Base-by-base conservation (phyloP, 1,140 invertebrate genomes). In the Heliconius eleuchia region DNA sequence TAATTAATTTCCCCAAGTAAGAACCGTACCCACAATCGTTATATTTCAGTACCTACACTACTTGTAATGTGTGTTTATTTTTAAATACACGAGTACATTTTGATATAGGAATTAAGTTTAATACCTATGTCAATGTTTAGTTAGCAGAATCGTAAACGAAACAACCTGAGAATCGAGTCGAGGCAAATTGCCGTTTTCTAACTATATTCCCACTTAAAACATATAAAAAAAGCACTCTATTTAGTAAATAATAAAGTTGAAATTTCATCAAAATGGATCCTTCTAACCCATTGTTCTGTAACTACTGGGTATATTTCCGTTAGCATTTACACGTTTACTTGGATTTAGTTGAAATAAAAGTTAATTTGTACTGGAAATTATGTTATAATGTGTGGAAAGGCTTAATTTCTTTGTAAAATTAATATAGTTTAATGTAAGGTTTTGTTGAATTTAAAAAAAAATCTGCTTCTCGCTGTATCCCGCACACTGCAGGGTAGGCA, bases 311-410 rank as follows among this genome's bases (percentile, higher is more conserved):
- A 30, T 66, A 66, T 66, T 66, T 66, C 60, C 60, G 60, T 66
- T 30, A 66, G 60, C 60, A 23, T 66, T 66, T 30, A 66, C 60
- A 66, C 60, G 23, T 66, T 66, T 66, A 66, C 60, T 66, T 66
- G 60, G 60, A 66, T 66, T 66, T 66, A 66, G 60, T 66, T 66
- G 27, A 66, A 66, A 66, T 66, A 66, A 66, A 66, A 66, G 23
- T 66, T 66, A 66, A 66, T 66, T 66, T 13, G 27, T 18, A 13
- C 27, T 66, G 11, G 27, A 30, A 27, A 27, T 66, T 4, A 30
- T 30, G 60, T 66, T 27, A 66, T 30, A 16, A 60, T 27, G 52
- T 55, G 52, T n/a, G n/a, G 57, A 60, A 23, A 60, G 57, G 57
- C n/a, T 60, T 60, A 3, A 13, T 23, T 23, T 23, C n/a, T 2